Evolutionary conservation across 2,797 vertebrate genomes (phyloP).

Genomic region (Dipus sagitta): DNA sequence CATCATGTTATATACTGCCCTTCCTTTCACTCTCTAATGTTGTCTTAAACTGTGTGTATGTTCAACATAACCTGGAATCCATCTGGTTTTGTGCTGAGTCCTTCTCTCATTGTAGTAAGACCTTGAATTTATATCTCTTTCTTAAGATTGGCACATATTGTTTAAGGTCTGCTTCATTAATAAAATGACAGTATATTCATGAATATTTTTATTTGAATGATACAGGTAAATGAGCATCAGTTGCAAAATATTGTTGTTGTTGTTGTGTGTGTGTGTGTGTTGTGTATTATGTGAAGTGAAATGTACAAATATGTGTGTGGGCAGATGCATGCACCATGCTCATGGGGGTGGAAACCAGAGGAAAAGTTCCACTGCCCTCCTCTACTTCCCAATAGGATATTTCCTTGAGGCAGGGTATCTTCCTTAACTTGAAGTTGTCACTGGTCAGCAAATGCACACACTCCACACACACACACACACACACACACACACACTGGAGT

Average conservation of each 20-base stretch:
- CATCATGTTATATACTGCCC: not conserved
- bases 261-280: too few relatives aligned
- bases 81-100: not conserved
- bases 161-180: conserved; percentile 47
- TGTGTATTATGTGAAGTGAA: too few relatives aligned
- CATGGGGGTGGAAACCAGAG: too few relatives aligned
- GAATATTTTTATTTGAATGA: conserved; percentile 43
- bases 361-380: too few relatives aligned
- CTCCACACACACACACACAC: too few relatives aligned
- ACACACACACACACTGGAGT: too few relatives aligned
- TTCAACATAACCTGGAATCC: not conserved
- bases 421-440: too few relatives aligned
- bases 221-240: conserved; percentile 44
- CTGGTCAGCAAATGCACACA: too few relatives aligned
- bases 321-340: too few relatives aligned
- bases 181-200: conserved; percentile 47
- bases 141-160: not conserved
- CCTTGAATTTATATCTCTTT: not conserved
- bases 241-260: not conserved
- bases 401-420: too few relatives aligned
- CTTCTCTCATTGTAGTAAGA: not conserved
- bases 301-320: too few relatives aligned
- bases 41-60: conserved; percentile 15
- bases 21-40: not conserved
- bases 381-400: too few relatives aligned